Evolutionary conservation across 37 sponge, comb jelly and placozoan species (phyloP), one percentile per base, ranked within the genome.

Genomic region (Eunapius fragilis): DNA sequence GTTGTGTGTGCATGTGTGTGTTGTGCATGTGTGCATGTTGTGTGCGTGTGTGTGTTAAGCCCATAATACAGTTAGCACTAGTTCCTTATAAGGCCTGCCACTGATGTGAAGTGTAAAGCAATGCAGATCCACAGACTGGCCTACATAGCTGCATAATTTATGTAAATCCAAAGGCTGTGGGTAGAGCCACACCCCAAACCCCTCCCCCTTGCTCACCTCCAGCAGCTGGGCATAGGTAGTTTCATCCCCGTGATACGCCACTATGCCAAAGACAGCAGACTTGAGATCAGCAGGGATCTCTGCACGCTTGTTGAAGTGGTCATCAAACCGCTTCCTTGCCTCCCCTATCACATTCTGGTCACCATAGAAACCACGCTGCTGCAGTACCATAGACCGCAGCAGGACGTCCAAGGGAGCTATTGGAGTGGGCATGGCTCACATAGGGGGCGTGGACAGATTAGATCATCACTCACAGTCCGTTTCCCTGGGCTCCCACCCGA

Each of bases 401-500:
- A 72, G 73, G 73, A 32, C 73, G n/a, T 72, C 73, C 73, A 72
- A 32, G 14, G 30, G 73, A 31, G 31, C 73, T 72, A 13, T 33
- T 25, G 17, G 14, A 58, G 58, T 58, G 58, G 58, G 58, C 58
- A 19, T 58, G 58, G 50, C 12, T 31, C 9, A 48, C 2, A 30
- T 45, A 78, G 10, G 6, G 58, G 79, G 31, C 10, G 58, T 41
- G 58, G 17, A 11, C n/a, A 25, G 9, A 3, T 48, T 26, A n/a
- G 31, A 7, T 9, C 28, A 72, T 14, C 0, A 41, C 92, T 73
- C 50, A 80, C 86, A 74, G 27, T 96, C 97, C 22, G 67, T 69
- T 3, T 87, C 94, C 78, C 85, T 89, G 37, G 76, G 33, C 69
- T 93, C 92, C 99, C 99, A 96, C 34, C 97, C 95, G 0, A 96